Evolutionary conservation across 2,797 vertebrate genomes (phyloP), one percentile per base, ranked within the genome.

Genomic region (Heterohyrax brucei): DNA sequence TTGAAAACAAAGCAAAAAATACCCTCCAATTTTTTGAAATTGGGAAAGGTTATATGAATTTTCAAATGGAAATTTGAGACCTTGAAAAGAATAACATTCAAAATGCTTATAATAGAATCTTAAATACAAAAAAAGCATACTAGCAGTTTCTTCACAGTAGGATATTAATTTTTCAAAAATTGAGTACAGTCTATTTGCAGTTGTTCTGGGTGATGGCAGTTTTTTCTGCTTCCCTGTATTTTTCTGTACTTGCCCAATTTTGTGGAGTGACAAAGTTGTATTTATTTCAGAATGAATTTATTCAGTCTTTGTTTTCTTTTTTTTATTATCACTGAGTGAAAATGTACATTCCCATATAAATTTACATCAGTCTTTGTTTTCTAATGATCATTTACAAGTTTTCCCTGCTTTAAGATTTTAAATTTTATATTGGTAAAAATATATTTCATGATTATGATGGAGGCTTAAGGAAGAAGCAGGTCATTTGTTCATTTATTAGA

Each of bases 211-310:
- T 50, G 33, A 76, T 77, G 5, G 7, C 53, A 77, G 44, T 33
- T n/a, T 83, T 87, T 30, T 26, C 13, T 83, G 64, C 48, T 26
- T 18, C 1, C 26, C 77, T 64, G 0, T 86, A 33, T 70, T 90
- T n/a, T 33, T 82, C 10, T 88, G 21, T 66, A 39, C 30, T 66
- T 83, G 28, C 30, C 19, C 19, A 83, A 2, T 66, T 91, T 87
- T 94, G 39, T 77, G 48, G 22, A 87, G 33, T n/a, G n/a, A 33
- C 76, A 86, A 72, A 26, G 30, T 56, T 68, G 68, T 92, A 61
- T n/a, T 95, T 92, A 88, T 87, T 73, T 44, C 64, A 91, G 87
- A 93, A 50, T 86, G 39, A 72, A 59, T 70, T 82, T 93, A 33
- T 33, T 85, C 46, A 77, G 22, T 83, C 19, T 88, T 81, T 1